Percentiles rank a stretch among this genome's conserved stretches.
These are phyloP conservation scores for Homarus gammarus DNA, from an alignment of 2,888 invertebrate genomes.

Conservation along the genomic window DNA sequence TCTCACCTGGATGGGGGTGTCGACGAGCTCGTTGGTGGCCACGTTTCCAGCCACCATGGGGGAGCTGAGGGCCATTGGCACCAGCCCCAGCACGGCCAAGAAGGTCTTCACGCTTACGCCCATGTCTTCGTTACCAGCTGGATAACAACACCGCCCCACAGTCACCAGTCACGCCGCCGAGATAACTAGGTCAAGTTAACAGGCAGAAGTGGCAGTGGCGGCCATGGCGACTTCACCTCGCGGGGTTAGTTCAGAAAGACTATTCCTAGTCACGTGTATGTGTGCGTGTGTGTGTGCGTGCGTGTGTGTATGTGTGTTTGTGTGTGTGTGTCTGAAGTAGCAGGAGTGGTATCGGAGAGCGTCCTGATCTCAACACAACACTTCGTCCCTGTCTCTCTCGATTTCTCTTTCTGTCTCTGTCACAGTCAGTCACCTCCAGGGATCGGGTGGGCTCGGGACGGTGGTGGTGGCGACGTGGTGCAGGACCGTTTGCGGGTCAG, in stretches of 20 bases:
- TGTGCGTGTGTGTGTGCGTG: not conserved
- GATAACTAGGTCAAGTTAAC: not conserved
- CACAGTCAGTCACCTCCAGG: not conserved
- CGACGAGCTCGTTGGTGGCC: conserved; percentile 36
- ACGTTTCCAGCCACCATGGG: conserved; percentile 37
- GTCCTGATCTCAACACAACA: not conserved
- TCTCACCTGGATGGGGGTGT: conserved; percentile 19
- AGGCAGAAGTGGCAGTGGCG: not conserved
- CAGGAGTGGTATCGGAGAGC: not conserved
- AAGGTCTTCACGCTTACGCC: conserved; percentile 12
- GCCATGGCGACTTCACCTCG: conserved; percentile 46
- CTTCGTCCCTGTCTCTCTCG: not conserved
- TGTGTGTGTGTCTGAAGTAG: too few relatives aligned
- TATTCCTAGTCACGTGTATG: too few relatives aligned
- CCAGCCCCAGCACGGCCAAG: conserved; percentile 19
- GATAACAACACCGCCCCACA: not conserved
- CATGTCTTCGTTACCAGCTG: not conserved
- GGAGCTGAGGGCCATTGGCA: conserved; percentile 15
- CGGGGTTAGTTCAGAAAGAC: not conserved
- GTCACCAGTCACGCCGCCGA: not conserved
- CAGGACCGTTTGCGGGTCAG: not conserved
- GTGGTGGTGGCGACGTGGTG: not conserved
- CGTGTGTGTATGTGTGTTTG: not conserved
- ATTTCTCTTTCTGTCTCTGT: not conserved
- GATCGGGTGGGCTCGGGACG: not conserved